Conservation (phyloP, 1,140 invertebrate genomes). For the Pemphigus obesinymphae region DNA sequence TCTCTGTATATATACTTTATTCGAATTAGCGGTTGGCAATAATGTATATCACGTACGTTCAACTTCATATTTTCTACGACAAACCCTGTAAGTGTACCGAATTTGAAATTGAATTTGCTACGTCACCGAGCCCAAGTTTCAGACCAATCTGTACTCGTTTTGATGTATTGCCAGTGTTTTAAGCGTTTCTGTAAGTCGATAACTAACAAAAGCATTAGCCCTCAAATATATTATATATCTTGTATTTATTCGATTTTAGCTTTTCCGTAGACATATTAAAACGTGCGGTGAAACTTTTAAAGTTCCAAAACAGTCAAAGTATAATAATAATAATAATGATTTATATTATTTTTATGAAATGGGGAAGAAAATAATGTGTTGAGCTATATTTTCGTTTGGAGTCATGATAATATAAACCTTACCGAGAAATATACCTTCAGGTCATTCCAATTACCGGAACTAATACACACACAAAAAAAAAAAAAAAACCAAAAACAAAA, state of each 20-base stretch:
- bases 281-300: background rate
- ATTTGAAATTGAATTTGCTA: no score
- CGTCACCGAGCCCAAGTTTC: background rate
- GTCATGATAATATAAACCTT: no score
- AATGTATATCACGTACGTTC: background rate
- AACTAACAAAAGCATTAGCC: background rate
- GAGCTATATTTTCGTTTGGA: no score
- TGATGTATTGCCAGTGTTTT: background rate
- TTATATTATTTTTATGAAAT: no score
- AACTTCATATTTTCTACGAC: background rate
- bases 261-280: background rate
- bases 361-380: no score
- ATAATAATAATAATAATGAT: no score
- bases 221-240: background rate
- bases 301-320: background rate
- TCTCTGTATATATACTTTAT: background rate
- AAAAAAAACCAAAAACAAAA: no score
- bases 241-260: background rate
- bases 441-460: no score
- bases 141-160: background rate
- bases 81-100: no score
- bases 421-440: no score
- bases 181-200: background rate
- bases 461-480: no score
- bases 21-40: background rate